Conservation (phyloP, 2,888 invertebrate genomes). For the Scaptomyza polygonia region DNA sequence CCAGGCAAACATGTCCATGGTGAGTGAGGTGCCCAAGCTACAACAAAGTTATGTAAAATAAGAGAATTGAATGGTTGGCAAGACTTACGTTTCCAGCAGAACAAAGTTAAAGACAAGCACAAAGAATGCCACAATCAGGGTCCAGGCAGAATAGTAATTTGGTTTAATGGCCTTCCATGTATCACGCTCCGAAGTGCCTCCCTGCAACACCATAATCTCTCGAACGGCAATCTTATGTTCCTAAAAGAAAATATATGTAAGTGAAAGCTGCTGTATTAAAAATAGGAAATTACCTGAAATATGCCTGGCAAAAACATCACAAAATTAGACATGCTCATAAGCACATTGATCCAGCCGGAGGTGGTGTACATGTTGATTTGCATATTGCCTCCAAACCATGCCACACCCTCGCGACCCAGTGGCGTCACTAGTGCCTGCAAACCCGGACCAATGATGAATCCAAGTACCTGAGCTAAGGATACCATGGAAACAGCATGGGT, state of each 20-base stretch:
- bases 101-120: slow-evolving; percentile 95
- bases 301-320: slow-evolving; percentile 89
- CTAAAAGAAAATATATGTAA: slow-evolving; percentile 49
- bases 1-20: slow-evolving; percentile 96
- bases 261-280: not conserved
- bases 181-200: slow-evolving; percentile 89
- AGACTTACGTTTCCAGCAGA: slow-evolving; percentile 90
- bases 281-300: slow-evolving; percentile 86
- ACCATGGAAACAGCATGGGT: slow-evolving; percentile 93
- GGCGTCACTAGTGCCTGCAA: slow-evolving; percentile 92
- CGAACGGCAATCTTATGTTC: slow-evolving; percentile 90
- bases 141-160: slow-evolving; percentile 91
- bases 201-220: slow-evolving; percentile 91
- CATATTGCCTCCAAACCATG: slow-evolving; percentile 85
- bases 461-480: slow-evolving; percentile 93
- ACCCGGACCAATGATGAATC: slow-evolving; percentile 94
- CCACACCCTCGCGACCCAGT: slow-evolving; percentile 88
- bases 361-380: slow-evolving; percentile 94
- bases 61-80: slow-evolving; percentile 84
- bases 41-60: not conserved
- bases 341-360: slow-evolving; percentile 93
- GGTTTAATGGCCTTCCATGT: slow-evolving; percentile 89
- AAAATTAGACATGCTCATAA: slow-evolving; percentile 90
- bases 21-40: slow-evolving; percentile 91
- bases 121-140: slow-evolving; percentile 92